Evolutionary conservation across 2,888 invertebrate genomes (phyloP).

Genomic region (Nemapogon koenigi): DNA sequence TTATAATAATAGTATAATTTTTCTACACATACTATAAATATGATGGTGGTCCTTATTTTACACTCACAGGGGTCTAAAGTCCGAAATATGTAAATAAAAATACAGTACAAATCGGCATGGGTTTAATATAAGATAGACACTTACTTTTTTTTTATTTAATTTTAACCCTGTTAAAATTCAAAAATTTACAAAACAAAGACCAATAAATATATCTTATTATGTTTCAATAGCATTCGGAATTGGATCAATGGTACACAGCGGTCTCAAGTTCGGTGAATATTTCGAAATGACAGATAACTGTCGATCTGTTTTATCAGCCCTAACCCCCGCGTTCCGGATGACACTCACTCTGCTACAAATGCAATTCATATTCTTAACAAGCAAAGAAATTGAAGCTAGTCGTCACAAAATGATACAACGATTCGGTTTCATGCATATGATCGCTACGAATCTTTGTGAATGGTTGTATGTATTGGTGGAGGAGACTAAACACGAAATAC

Average conservation of each 20-base stretch:
- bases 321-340: conserved; percentile 84
- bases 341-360: conserved; percentile 87
- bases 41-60: too few species aligned
- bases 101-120: too few species aligned
- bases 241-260: conserved; percentile 75
- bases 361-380: conserved; percentile 93
- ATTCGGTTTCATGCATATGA: conserved; percentile 93
- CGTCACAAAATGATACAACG: conserved; percentile 76
- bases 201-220: not conserved
- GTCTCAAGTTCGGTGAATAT: conserved; percentile 75
- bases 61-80: too few species aligned
- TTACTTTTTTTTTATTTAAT: conserved; percentile 2
- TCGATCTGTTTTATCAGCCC: conserved; percentile 69
- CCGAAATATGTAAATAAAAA: too few species aligned
- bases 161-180: not conserved
- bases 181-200: not conserved
- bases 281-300: conserved; percentile 75
- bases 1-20: too few species aligned
- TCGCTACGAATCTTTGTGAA: conserved; percentile 91
- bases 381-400: conserved; percentile 71
- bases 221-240: conserved; percentile 56
- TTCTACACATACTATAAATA: too few species aligned
- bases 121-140: too few species aligned
- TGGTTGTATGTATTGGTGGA: conserved; percentile 89
- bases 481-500: conserved; percentile 88